A percentile compares a stretch with the other conserved stretches of the same genome.
Conservation (phyloP, 2,113 vertebrate species). For the Oxyura jamaicensis region DNA sequence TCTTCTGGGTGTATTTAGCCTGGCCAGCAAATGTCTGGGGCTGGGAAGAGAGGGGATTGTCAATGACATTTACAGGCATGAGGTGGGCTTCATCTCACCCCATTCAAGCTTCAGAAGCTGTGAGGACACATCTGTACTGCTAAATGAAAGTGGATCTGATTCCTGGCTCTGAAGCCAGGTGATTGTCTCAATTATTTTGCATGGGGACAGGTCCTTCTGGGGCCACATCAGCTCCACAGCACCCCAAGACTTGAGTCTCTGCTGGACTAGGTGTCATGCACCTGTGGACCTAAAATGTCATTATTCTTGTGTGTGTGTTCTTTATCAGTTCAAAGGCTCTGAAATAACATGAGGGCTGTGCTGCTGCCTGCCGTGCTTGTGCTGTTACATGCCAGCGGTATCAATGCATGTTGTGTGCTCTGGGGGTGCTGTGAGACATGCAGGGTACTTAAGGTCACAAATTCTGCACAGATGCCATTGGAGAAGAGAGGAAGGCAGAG, state of each 20-base stretch:
- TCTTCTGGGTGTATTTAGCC: background rate
- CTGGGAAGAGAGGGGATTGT: background rate
- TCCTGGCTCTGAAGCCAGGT: background rate
- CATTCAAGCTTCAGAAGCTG: background rate
- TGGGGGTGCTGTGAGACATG: background rate
- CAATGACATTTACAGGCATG: background rate
- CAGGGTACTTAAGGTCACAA: background rate
- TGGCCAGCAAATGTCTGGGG: background rate
- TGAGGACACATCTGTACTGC: background rate
- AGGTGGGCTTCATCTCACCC: background rate
- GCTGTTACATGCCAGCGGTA: background rate
- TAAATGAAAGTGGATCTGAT: background rate
- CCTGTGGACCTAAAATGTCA: background rate
- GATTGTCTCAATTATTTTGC: background rate
- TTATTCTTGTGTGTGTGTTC: background rate
- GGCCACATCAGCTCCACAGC: background rate
- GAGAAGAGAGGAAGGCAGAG: background rate
- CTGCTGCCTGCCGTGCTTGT: fast-evolving
- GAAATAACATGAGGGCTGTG: background rate
- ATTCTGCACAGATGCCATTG: background rate
- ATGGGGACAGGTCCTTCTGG: background rate
- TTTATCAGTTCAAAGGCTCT: background rate
- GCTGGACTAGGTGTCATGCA: background rate
- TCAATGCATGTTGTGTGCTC: fast-evolving
- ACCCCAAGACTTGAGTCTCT: background rate